Base-by-base conservation (phyloP, 2,797 vertebrate species). In the Protonibea diacanthus region DNA sequence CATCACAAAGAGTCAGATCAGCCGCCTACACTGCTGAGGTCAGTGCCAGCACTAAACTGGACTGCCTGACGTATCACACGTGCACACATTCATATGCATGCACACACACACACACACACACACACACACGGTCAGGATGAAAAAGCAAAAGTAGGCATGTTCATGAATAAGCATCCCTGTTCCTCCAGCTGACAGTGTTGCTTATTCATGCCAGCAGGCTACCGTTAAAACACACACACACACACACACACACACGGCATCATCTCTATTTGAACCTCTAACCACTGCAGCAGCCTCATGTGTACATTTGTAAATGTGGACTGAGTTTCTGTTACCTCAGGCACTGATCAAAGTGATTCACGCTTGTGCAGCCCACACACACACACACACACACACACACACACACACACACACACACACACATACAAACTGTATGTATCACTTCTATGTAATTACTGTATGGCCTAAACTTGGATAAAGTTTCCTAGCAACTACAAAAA, bases 101-200 rank as follows among this genome's bases (percentile, higher is more conserved):
- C 58, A 52, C 25, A 29, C 29, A 27, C 58, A 52, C 25, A 9
- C 3, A 18, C 25, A 18, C 17, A 9, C 29, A 27, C 58, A 53
- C 25, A 10, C 3, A 18, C 25, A 20, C 17, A 45, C 1, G 15
- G n/a, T 13, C 20, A 25, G 47, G n/a, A 17, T 40, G 5, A 63
- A 25, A 49, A 51, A 47, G 18, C 44, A 13, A 13, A 61, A 40
- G 52, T 17, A 61, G 42, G 38, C 68, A 74, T 55, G 72, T 68
- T 71, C 49, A 27, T 86, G 77, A 83, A 80, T 83, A 74, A 86
- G 66, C 61, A 40, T 70, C 53, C 17, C 62, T 80, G 80, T 83
- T 74, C 33, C 6, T 83, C n/a, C 53, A 38, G 74, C 74, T 75
- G 70, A 86, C 76, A 74, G 73, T 25, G 74, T 47, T 45, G 66